A percentile compares a stretch with the other conserved stretches of the same genome.
phyloP scores from a whole-genome alignment of 2,113 vertebrate genomes.

The Monarcha castaneiventris region DNA sequence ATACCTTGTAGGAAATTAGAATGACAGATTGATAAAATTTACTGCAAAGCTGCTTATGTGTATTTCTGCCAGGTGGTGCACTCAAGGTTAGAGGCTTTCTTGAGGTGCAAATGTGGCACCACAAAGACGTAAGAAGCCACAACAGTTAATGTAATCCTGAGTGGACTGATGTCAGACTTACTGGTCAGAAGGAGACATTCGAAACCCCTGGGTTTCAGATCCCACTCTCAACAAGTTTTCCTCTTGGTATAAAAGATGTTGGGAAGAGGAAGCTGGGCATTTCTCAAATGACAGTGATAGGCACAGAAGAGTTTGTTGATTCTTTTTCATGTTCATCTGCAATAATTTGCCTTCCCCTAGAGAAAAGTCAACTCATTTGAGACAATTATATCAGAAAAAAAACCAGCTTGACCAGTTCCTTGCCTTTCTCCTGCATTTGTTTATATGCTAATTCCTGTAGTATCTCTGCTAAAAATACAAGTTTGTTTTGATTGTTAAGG shows the following conservation, averaged over 20 bases:
- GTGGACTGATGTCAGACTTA: neutral
- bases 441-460: neutral
- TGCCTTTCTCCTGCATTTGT: neutral
- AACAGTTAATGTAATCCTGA: neutral
- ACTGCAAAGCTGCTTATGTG: neutral
- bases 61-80: fast-evolving
- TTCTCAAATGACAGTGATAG: neutral
- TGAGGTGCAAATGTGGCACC: neutral
- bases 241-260: neutral
- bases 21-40: neutral
- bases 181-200: neutral
- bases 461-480: neutral
- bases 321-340: neutral
- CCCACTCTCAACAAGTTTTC: neutral
- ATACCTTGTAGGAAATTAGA: neutral
- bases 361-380: neutral
- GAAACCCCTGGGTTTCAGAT: neutral
- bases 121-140: neutral
- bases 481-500: neutral
- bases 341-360: neutral
- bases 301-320: neutral
- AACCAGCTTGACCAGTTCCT: neutral
- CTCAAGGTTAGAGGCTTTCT: neutral
- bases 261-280: neutral
- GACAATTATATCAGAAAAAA: neutral